Base-by-base conservation (phyloP, 37 sponge, comb jelly and placozoan genomes). In the Aphrocallistes beatrix region DNA sequence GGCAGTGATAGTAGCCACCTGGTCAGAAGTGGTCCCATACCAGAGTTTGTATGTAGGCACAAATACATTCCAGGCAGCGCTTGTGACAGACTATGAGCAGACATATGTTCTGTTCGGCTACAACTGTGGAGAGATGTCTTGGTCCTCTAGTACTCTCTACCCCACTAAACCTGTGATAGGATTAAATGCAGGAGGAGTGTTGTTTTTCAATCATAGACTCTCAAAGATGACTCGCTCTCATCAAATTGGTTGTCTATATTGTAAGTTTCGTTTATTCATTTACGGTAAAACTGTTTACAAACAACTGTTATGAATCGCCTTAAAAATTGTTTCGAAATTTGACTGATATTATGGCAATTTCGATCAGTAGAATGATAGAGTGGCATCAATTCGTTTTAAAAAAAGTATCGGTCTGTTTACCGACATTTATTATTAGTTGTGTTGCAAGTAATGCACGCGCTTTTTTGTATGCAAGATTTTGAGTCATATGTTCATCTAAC, bases 61-160 rank as follows among this genome's bases (percentile, higher is more conserved):
- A 39, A 92, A 92, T 51, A 87, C 91, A 34, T 93, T 83, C 40
- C 93, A 93, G 83, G 89, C 88, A 37, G 75, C 89, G 34, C 82
- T 93, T 23, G 82, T 90, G 19, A 91, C 94, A 28, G 91, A 93
- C 48, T 86, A 87, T 0, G 30, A 17, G 28, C 81, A 87, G 38
- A 75, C 89, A 0, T 93, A 84, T 50, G 82, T 88, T 13, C 81
- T 93, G 39, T 93, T 86, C 86, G 88, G 86, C 23, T 93, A 93
- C 83, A 89, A 89, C 81, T 88, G 91, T 45, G 75, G 86, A 6
- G 19, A 48, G 40, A 37, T 93, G 85, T 45, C 87, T n/a, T 93
- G 94, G 94, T 51, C 88, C 45, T 83, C 87, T 0, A n/a, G 30
- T 36, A 30, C 39, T 30, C 1, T 25, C 37, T 85, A 86, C 37